A percentile compares a stretch with the other conserved stretches of the same genome.
phyloP scores from a whole-genome alignment of 2,888 invertebrate species.

The Elegia similella region DNA sequence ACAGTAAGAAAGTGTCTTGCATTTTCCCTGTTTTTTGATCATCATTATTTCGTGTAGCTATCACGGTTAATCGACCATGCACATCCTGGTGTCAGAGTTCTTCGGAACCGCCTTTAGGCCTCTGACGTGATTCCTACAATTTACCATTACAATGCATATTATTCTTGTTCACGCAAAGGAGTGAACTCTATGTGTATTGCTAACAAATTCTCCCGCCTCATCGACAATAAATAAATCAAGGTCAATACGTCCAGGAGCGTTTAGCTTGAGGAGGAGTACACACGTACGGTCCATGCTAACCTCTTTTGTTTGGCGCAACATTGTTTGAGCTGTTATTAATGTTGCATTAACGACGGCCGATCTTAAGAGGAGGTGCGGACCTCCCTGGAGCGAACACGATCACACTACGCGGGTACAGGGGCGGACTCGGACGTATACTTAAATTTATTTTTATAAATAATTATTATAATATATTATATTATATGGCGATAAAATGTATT shows the following conservation, averaged over 20 bases:
- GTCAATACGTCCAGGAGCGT: neutral
- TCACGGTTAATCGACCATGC: no score
- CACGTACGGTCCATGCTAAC: neutral
- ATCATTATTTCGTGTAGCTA: no score
- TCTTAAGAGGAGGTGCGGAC: conserved; percentile 40
- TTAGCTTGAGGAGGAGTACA: neutral
- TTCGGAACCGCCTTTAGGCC: no score
- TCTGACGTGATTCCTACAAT: no score
- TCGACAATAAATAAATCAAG: conserved; percentile 2
- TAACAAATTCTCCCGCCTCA: neutral
- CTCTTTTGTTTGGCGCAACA: conserved; percentile 16
- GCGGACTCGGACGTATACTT: conserved; percentile 23
- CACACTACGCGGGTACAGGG: conserved; percentile 29
- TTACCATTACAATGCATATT: no score
- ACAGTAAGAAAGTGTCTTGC: no score
- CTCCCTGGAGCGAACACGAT: conserved; percentile 53
- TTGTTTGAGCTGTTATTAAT: conserved; percentile 24
- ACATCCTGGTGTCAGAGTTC: no score
- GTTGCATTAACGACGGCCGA: conserved; percentile 34
- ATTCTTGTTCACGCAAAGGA: no score
- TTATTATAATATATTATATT: no score
- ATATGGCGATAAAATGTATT: no score
- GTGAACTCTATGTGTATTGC: neutral
- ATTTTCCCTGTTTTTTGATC: no score
- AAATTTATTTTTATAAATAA: neutral